Conservation (phyloP, 2,888 invertebrate species). For the Tipula confusa region DNA sequence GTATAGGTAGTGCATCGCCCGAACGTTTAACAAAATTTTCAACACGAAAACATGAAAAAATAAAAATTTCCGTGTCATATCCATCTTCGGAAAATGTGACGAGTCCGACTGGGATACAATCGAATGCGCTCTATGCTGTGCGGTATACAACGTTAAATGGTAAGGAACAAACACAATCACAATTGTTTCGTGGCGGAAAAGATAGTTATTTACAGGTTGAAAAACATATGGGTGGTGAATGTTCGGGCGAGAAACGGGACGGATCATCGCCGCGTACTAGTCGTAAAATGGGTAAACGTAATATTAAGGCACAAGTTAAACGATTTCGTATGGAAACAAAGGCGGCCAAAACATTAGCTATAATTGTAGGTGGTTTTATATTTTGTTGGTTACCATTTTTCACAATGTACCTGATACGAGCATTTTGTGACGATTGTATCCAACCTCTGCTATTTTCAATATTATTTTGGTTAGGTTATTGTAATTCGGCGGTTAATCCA, state of each 20-base stretch:
- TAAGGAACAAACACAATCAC: conserved; percentile 56
- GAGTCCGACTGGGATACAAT: conserved; percentile 43
- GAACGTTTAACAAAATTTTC: conserved; percentile 58
- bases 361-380: conserved; percentile 95
- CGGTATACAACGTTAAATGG: conserved; percentile 62
- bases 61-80: conserved; percentile 82
- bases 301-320: conserved; percentile 87
- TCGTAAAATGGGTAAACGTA: conserved; percentile 78
- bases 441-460: conserved; percentile 81
- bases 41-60: conserved; percentile 68
- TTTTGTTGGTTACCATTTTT: conserved; percentile 97
- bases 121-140: conserved; percentile 58
- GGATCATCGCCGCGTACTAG: conserved; percentile 46
- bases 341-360: conserved; percentile 93
- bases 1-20: conserved; percentile 61
- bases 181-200: conserved; percentile 48
- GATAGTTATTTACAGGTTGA: conserved; percentile 59
- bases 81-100: conserved; percentile 71
- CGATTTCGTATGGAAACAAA: conserved; percentile 93
- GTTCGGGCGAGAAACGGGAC: conserved; percentile 34
- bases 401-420: conserved; percentile 86
- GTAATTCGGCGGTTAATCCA: conserved; percentile 94
- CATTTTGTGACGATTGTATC: conserved; percentile 82
- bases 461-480: conserved; percentile 96
- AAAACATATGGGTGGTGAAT: conserved; percentile 41